A percentile compares a stretch with the other conserved stretches of the same genome.
Evolutionary conservation across 2,888 invertebrate genomes (phyloP).

Genomic region (Stenodema calcarata): DNA sequence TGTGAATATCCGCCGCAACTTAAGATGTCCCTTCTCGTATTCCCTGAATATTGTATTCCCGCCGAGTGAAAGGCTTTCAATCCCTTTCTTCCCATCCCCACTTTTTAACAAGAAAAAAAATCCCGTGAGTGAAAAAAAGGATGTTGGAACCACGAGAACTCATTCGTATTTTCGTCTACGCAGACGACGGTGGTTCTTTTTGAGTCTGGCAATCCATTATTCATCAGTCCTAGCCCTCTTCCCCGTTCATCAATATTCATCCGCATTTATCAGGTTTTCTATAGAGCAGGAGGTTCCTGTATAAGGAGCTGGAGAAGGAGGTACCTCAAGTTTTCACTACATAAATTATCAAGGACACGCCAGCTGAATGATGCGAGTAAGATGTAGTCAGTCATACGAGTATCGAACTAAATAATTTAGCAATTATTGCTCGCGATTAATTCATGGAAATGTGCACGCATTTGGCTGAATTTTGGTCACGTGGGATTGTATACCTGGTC

Average conservation of each 20-base stretch:
- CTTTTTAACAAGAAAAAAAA: neutral
- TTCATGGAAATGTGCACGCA: too few species aligned
- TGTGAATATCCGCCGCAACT: neutral
- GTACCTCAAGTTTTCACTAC: neutral
- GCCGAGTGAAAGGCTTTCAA: neutral
- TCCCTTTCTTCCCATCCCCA: neutral
- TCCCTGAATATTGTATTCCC: neutral
- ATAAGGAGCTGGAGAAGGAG: neutral
- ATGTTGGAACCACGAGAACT: neutral
- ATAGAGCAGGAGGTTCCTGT: neutral
- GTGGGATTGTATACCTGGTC: too few species aligned
- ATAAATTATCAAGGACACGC: neutral
- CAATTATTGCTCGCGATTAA: too few species aligned
- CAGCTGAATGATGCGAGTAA: too few species aligned
- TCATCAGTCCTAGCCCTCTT: neutral
- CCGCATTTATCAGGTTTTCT: slow-evolving; percentile 13
- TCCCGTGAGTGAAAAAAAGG: neutral
- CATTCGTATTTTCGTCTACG: neutral
- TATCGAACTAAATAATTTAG: too few species aligned
- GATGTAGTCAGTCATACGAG: too few species aligned
- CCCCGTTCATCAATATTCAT: slow-evolving; percentile 29
- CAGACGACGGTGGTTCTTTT: neutral
- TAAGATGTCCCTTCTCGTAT: neutral
- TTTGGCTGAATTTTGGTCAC: too few species aligned
- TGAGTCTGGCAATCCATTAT: neutral